Base-by-base conservation (phyloP, 2,797 vertebrate genomes). In the Tokudaia muenninki region DNA sequence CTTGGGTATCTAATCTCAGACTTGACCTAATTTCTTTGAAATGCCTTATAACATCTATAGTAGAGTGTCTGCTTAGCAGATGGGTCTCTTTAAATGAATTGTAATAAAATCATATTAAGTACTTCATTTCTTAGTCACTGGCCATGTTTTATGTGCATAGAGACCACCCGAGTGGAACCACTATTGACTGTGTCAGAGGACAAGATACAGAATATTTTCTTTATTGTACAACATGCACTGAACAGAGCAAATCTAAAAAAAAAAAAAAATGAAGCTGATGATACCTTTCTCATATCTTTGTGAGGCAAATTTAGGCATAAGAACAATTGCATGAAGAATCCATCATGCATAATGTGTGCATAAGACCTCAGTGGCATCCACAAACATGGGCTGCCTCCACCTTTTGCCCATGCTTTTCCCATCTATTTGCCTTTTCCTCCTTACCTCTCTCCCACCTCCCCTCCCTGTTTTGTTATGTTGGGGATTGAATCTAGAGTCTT, bases 1-100 rank as follows among this genome's bases (percentile, higher is more conserved):
- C 74, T 10, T 80, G 75, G 12, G 57, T 91, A 52, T 94, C 7
- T 89, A 97, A 91, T 81, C 77, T 92, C 70, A 78, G 75, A 92
- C 70, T 87, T 90, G 50, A 55, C 41, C 55, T 87, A 67, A 88
- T 92, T 86, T 94, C 67, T 92, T 55, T 78, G 65, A 67, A 50
- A 93, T 4, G 1, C 1, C 47, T 72, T 74, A 86, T 74, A 79
- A 75, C n/a, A 16, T 80, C 74, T 31, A 50, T 6, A 92, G 22
- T 24, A 34, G 9, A 86, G n/a, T 57, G 72, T n/a, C 50, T 82
- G 52, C 57, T 84, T 59, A 9, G 44, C 21, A 77, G n/a, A n/a
- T 61, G 9, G 63, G 26, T 24, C 44, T 67, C 55, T 77, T 88
- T 94, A 93, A 84, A 31, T 78, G 61, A 92, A 67, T 44, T 61